Conservation (phyloP, 1,140 invertebrate genomes). For the Bombus terrestris region DNA sequence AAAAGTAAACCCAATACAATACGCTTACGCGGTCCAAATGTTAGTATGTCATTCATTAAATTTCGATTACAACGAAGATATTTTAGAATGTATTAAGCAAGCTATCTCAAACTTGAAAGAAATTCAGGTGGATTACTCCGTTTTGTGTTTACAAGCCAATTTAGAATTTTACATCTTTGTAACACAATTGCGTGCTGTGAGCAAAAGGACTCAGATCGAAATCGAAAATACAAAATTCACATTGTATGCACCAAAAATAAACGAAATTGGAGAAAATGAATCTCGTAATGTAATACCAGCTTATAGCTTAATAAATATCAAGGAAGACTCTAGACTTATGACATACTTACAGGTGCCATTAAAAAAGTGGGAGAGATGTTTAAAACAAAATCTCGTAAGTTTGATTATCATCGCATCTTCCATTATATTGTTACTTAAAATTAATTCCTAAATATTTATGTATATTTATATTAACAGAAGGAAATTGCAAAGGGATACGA, state of each 20-base stretch:
- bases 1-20: slow-evolving; percentile 56
- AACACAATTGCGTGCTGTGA: slow-evolving; percentile 60
- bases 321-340: slow-evolving; percentile 65
- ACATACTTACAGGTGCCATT: slow-evolving; percentile 62
- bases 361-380: slow-evolving; percentile 69
- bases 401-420: neutral
- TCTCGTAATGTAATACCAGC: slow-evolving; percentile 70
- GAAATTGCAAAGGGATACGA: slow-evolving; percentile 61
- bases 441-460: slow-evolving; percentile 1
- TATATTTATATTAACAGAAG: slow-evolving; percentile 46
- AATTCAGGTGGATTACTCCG: slow-evolving; percentile 18
- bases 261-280: slow-evolving; percentile 54
- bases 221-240: slow-evolving; percentile 67
- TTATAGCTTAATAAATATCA: slow-evolving; percentile 74
- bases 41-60: slow-evolving; percentile 69
- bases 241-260: slow-evolving; percentile 56
- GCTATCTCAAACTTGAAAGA: slow-evolving; percentile 59
- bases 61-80: slow-evolving; percentile 45
- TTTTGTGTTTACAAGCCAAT: slow-evolving; percentile 66
- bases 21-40: slow-evolving; percentile 67
- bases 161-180: slow-evolving; percentile 73
- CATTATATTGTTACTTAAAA: neutral
- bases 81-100: slow-evolving; percentile 63
- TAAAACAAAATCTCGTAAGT: slow-evolving; percentile 69
- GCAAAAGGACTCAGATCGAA: slow-evolving; percentile 65